These are phyloP conservation scores for Melanitta fusca DNA, from an alignment of 2,797 vertebrate genomes.

Conservation along the genomic window DNA sequence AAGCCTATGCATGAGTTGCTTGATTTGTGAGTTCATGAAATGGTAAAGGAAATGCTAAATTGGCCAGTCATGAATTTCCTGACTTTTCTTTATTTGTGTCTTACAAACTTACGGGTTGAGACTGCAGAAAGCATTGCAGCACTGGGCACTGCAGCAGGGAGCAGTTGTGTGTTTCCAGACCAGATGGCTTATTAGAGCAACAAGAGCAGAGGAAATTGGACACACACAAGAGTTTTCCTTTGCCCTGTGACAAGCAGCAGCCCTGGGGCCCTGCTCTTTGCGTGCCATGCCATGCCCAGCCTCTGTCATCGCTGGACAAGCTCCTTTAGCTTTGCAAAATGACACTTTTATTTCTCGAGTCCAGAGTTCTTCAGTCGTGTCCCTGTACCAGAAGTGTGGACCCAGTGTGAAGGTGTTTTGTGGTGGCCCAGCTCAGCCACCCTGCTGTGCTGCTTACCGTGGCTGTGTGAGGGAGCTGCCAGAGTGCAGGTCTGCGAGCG, in stretches of 20 bases:
- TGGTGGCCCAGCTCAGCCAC: neutral
- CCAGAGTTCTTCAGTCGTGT: neutral
- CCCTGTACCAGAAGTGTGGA: neutral
- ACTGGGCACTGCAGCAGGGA: neutral
- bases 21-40: neutral
- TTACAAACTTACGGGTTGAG: fast-evolving
- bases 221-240: neutral
- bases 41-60: fast-evolving
- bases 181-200: constrained; percentile 63
- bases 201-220: constrained; percentile 56
- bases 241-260: constrained; percentile 16
- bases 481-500: neutral
- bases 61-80: neutral
- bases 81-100: neutral
- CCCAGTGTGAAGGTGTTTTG: neutral
- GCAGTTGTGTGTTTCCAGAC: neutral
- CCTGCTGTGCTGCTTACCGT: fast-evolving
- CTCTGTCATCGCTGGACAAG: neutral
- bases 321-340: neutral
- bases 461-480: fast-evolving
- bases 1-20: neutral
- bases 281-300: neutral
- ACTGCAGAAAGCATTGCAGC: neutral
- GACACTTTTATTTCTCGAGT: neutral
- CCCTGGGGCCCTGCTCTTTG: constrained; percentile 21